Evolutionary conservation across 2,888 invertebrate species (phyloP), one percentile per base, ranked within the genome.

Genomic region (Cactoblastis cactorum): DNA sequence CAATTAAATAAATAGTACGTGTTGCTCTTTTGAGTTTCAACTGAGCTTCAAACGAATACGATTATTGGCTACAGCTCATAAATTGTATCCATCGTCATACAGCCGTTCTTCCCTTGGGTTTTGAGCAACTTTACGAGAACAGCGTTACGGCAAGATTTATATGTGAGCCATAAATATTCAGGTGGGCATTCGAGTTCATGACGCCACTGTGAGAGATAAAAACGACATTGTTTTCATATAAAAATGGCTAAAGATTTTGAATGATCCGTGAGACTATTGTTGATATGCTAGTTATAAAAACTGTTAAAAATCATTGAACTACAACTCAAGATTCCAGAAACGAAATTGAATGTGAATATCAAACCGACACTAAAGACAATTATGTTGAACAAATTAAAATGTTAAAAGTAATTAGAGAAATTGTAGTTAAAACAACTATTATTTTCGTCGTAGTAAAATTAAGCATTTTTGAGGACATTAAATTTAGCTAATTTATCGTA

Each of bases 81-180:
- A 14, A 47, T 47, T 32, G 38, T 33, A 43, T 51, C 49, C 1
- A 41, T 41, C 8, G 3, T n/a, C 41, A 48, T 49, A 19, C 52
- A 33, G 53, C 43, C 53, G 56, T 57, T 61, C 56, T 37, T 56
- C 67, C 62, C 65, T 51, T 45, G 60, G 59, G 67, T 55, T 58
- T 57, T 53, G 56, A 55, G 52, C 50, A 55, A 61, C 57, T 55
- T 57, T 58, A 55, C 52, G 54, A 57, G 58, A 39, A 45, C 49
- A 53, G 56, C 58, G 58, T 59, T 69, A 62, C 52, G 52, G 57
- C 60, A 55, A 62, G 65, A 66, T 66, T 63, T 66, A 64, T 52
- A 53, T 45, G 41, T 34, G 35, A 45, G 55, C 49, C 43, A 55
- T 58, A 58, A 58, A 58, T 57, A 55, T 55, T 49, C 50, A 46